phyloP scores from a whole-genome alignment of 2,797 vertebrate genomes.

The Poecilia gillii region DNA sequence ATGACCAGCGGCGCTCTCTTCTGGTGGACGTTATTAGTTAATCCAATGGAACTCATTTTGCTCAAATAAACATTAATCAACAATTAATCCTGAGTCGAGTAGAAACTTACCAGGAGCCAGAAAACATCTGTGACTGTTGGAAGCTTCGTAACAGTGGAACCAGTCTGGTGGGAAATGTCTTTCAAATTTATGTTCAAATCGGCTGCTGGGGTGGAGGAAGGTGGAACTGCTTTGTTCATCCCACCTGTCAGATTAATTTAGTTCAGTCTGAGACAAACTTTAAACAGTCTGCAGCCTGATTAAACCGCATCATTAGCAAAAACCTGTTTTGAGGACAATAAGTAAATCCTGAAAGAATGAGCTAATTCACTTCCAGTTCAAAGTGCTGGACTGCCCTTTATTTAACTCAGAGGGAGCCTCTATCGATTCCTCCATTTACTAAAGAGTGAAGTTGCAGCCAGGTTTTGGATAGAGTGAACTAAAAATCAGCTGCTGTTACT shows the following conservation, averaged over 20 bases:
- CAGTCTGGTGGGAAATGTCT: background rate
- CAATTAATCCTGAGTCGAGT: no score
- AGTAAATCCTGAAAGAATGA: background rate
- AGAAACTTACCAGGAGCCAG: background rate
- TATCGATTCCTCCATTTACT: constrained; percentile 43
- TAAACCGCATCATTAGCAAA: constrained; percentile 15
- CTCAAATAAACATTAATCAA: no score
- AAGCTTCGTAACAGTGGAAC: background rate
- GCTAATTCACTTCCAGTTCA: background rate
- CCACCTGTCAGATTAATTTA: background rate
- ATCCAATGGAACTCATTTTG: no score
- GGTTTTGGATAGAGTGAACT: constrained; percentile 38
- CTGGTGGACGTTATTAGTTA: no score
- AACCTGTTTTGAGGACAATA: constrained; percentile 17
- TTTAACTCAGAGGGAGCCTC: constrained; percentile 21
- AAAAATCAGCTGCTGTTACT: constrained; percentile 42
- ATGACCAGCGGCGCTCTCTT: no score
- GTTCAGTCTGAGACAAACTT: background rate
- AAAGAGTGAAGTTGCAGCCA: constrained; percentile 36
- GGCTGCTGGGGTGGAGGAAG: background rate
- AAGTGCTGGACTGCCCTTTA: constrained; percentile 8
- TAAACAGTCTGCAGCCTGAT: constrained; percentile 27
- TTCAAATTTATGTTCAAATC: background rate
- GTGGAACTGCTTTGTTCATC: background rate
- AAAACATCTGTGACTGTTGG: background rate